Evolutionary conservation across 2,797 vertebrate genomes (phyloP).

Genomic region (Alauda arvensis): DNA sequence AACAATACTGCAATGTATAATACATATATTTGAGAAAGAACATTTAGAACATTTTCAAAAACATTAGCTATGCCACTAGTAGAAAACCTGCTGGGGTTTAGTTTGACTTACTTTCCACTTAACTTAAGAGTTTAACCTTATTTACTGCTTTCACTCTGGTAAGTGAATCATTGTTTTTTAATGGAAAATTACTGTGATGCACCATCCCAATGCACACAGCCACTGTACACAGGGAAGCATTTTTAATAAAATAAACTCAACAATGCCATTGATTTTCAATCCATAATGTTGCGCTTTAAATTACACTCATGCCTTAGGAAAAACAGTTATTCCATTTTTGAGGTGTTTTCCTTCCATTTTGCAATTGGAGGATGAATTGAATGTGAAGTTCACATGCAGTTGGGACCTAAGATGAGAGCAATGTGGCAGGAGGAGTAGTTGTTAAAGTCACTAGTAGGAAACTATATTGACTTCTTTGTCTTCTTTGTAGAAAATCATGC

Average conservation of each 20-base stretch:
- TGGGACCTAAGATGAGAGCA: background rate
- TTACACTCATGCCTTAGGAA: background rate
- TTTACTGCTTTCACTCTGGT: slow-evolving; percentile 12
- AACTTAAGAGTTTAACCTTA: slow-evolving; percentile 50
- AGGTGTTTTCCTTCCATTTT: slow-evolving; percentile 1
- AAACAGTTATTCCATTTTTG: background rate
- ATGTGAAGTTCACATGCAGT: background rate
- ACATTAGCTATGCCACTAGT: slow-evolving; percentile 42
- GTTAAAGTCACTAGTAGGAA: background rate
- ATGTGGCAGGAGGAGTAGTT: background rate
- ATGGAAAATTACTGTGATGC: slow-evolving; percentile 31
- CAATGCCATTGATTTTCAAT: background rate
- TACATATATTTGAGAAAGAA: slow-evolving; percentile 48
- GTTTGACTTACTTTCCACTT: slow-evolving; percentile 53
- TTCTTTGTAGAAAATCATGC: background rate
- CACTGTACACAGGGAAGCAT: background rate
- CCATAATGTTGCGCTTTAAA: background rate
- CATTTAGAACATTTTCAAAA: slow-evolving; percentile 56
- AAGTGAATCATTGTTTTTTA: slow-evolving; percentile 44
- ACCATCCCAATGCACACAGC: background rate
- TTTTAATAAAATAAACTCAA: slow-evolving; percentile 26
- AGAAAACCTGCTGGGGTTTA: slow-evolving; percentile 55
- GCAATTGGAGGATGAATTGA: background rate
- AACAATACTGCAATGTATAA: slow-evolving; percentile 51
- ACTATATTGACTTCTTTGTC: background rate